These are phyloP conservation scores for Protonemura montana DNA, from an alignment of 2,888 invertebrate genomes.

Conservation along the genomic window DNA sequence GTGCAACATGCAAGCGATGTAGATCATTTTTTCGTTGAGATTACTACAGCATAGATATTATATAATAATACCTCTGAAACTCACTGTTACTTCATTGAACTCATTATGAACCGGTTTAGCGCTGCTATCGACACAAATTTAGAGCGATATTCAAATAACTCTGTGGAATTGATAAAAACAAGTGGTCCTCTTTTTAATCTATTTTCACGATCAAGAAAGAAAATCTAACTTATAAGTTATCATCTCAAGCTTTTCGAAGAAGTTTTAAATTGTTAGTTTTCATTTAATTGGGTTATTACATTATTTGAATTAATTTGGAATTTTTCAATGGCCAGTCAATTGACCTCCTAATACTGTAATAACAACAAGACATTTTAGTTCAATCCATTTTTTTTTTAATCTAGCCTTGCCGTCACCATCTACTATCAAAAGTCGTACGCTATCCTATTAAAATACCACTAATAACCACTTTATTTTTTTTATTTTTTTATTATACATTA, in stretches of 20 bases:
- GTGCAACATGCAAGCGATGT: not conserved
- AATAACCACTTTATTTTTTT: not conserved
- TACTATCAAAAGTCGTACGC: not conserved
- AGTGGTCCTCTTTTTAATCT: not conserved
- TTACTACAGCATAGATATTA: conserved; percentile 9
- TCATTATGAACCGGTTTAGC: conserved; percentile 26
- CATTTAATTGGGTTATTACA: not conserved
- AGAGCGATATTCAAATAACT: not conserved
- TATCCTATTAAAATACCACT: not conserved
- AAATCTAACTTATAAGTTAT: not conserved
- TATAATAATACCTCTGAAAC: conserved; percentile 23
- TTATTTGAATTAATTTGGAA: not conserved
- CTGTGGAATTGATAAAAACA: not conserved
- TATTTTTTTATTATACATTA: not conserved
- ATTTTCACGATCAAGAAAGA: not conserved
- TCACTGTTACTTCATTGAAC: conserved; percentile 23
- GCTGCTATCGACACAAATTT: not conserved
- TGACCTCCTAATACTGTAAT: not conserved
- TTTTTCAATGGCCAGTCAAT: not conserved
- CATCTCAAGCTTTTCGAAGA: not conserved
- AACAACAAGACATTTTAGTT: not conserved
- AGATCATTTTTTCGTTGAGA: conserved; percentile 12
- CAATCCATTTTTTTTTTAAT: not conserved
- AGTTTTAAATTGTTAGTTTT: not conserved
- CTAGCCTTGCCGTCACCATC: not conserved